Evolutionary conservation across 2,113 vertebrate genomes (phyloP).

Genomic region (Vicugna pacos): DNA sequence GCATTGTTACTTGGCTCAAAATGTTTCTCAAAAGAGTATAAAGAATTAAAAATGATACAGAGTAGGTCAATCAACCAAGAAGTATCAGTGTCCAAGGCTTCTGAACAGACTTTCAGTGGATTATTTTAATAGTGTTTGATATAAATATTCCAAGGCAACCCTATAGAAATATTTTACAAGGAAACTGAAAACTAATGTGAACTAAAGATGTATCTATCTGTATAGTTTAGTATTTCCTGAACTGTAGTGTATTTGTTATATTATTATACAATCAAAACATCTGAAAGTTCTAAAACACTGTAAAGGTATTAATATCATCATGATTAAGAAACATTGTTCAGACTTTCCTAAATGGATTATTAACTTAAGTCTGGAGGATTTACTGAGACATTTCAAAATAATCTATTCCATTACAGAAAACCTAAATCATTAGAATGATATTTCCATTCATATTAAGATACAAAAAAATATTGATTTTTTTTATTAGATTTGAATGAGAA

Average conservation of each 20-base stretch:
- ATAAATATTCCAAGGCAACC: not conserved
- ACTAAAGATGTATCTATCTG: not conserved
- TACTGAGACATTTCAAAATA: not conserved
- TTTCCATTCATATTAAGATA: not conserved
- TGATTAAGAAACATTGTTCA: not conserved
- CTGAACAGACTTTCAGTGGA: not conserved
- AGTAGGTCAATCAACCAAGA: not conserved
- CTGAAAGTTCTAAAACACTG: not conserved
- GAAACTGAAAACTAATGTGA: not conserved
- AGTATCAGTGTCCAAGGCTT: not conserved
- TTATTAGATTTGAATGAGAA: not conserved
- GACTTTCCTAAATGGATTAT: not conserved
- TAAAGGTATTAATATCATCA: not conserved
- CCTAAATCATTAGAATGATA: not conserved
- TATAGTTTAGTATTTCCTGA: not conserved
- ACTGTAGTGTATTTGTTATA: not conserved
- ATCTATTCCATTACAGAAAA: not conserved
- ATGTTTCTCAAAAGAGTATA: not conserved
- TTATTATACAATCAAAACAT: not conserved
- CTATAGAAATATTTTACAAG: constrained; percentile 3
- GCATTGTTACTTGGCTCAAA: not conserved
- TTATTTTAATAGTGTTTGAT: not conserved
- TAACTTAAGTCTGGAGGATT: not conserved
- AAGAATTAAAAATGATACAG: not conserved
- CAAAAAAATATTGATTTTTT: not conserved